Percentiles rank a stretch among this genome's conserved stretches.
These are phyloP conservation scores for Calameuta pallipes DNA, from an alignment of 2,888 invertebrate genomes.

Conservation along the genomic window DNA sequence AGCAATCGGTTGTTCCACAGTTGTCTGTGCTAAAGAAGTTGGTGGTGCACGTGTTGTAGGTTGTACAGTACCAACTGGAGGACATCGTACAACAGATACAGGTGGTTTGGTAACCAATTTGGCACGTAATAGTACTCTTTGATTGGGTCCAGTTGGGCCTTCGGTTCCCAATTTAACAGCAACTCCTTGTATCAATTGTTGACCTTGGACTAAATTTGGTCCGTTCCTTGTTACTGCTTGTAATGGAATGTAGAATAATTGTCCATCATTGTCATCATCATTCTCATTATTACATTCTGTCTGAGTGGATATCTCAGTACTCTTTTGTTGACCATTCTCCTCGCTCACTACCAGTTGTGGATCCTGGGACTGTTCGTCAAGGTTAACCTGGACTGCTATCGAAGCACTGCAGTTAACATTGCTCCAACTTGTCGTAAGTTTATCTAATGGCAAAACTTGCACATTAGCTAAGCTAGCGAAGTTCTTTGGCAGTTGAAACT, in stretches of 20 bases:
- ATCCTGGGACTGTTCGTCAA: conserved; percentile 62
- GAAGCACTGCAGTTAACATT: conserved; percentile 67
- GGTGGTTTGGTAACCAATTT: conserved; percentile 74
- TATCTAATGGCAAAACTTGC: conserved; percentile 58
- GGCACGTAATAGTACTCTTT: conserved; percentile 72
- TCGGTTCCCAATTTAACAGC: conserved; percentile 75
- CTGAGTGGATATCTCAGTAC: conserved; percentile 66
- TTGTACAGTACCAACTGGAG: conserved; percentile 71
- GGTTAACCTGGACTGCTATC: conserved; percentile 70
- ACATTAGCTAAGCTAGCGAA: conserved; percentile 55
- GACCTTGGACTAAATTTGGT: conserved; percentile 58
- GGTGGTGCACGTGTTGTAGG: conserved; percentile 67
- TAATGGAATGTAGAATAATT: conserved; percentile 75
- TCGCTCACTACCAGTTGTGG: conserved; percentile 19
- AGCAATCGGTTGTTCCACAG: conserved; percentile 1
- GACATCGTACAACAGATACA: conserved; percentile 60
- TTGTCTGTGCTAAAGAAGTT: background rate
- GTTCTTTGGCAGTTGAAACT: conserved; percentile 54
- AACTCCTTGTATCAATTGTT: conserved; percentile 72
- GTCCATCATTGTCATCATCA: conserved; percentile 70
- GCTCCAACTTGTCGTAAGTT: conserved; percentile 60
- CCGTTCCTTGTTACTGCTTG: conserved; percentile 67
- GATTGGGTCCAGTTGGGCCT: conserved; percentile 73
- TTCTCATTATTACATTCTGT: conserved; percentile 66
- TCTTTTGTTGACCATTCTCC: conserved; percentile 45